Percentiles rank a stretch among this genome's conserved stretches.
Evolutionary conservation across 2,113 vertebrate species (phyloP).

Genomic region (Trichomycterus rosablanca): DNA sequence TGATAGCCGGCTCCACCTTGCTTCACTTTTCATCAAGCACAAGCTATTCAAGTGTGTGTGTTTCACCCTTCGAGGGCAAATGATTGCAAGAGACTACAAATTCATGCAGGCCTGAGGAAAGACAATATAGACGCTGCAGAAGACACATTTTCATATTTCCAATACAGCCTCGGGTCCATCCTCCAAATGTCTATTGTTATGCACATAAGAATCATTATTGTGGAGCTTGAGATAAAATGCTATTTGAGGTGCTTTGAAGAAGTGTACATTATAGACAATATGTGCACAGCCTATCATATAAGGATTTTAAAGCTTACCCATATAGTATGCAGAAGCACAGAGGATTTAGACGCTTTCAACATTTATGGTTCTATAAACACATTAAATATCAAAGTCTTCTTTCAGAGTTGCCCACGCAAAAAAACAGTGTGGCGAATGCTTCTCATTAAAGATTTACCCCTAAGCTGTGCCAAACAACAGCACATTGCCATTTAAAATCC

Average conservation of each 20-base stretch:
- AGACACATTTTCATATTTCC: neutral
- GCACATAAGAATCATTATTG: neutral
- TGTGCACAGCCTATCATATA: neutral
- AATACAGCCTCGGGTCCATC: neutral
- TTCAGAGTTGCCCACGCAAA: neutral
- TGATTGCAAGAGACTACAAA: neutral
- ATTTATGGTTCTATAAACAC: conserved; percentile 6
- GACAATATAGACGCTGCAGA: neutral
- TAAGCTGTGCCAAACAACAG: conserved; percentile 10
- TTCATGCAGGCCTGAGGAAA: neutral
- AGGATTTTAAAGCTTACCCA: neutral
- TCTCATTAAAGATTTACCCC: conserved; percentile 38
- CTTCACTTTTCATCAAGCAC: neutral
- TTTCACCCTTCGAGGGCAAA: neutral
- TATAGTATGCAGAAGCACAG: neutral
- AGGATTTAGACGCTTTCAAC: neutral
- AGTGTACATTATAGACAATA: neutral
- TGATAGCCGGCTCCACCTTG: conserved; percentile 11
- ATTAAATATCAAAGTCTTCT: neutral
- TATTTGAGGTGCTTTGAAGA: neutral
- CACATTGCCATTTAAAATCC: conserved; percentile 33
- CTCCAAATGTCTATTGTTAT: neutral
- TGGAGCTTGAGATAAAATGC: neutral
- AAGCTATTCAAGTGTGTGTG: conserved; percentile 8
- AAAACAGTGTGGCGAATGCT: neutral